Evolutionary conservation across 92 coral and sea anemone genomes (phyloP), one percentile per base, ranked within the genome.

Genomic region (Chrysogorgia sp.): DNA sequence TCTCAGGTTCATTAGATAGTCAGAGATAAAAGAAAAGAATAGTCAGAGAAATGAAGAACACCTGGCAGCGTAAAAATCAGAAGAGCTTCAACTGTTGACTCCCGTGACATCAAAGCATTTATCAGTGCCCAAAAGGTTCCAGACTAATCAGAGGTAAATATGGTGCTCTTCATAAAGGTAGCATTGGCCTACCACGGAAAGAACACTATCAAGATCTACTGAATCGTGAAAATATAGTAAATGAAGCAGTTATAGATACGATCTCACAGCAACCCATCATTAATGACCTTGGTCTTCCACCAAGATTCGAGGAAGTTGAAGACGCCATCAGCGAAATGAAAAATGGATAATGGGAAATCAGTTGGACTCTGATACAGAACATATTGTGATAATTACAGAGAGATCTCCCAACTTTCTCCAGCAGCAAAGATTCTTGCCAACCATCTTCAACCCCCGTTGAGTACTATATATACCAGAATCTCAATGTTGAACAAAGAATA

Each of bases 401-500:
- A 78, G 0, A 80, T 80, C 67, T 66, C 84, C 33, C 66, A 67
- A 62, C 67, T 67, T 14, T 35, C 78, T 17, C 28, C 49, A 19
- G 84, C 66, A 2, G 84, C 67, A 0, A 80, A 80, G 77, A 35
- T 80, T 19, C 34, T 80, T 0, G 78, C 84, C 0, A 78, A 37
- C 22, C 15, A 67, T 31, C 47, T 80, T 33, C 23, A 32, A 29
- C n/a, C 58, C 48, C 78, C 78, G 41, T 67, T 80, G 1, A 13
- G 10, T 21, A 3, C 66, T 29, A 28, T 52, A 2, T 19, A 14
- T 80, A 20, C 76, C 65, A 5, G 78, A 67, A 77, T 5, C 67
- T 5, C 67, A 67, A 10, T 20, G 49, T 26, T 60, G 84, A n/a
- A n/a, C n/a, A n/a, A n/a, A n/a, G n/a, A n/a, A n/a, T n/a, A n/a